Percentiles rank a stretch among this genome's conserved stretches.
These are phyloP conservation scores for Stomatorhinus walkeri DNA, from an alignment of 2,797 vertebrate genomes.

Conservation along the genomic window DNA sequence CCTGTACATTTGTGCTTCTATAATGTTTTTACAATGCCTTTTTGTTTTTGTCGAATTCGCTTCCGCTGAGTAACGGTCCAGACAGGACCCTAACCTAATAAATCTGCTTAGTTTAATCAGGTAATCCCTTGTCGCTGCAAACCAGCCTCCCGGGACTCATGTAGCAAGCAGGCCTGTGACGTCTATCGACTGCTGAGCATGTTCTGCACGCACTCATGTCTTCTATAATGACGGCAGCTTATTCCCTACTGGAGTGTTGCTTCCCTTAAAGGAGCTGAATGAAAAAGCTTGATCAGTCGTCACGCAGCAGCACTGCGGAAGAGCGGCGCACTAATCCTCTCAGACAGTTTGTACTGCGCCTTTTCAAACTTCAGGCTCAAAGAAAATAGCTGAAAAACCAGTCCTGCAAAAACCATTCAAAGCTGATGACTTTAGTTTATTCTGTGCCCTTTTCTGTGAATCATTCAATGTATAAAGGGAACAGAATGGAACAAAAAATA, in stretches of 20 bases:
- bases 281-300: neutral
- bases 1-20: neutral
- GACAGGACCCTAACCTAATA: neutral
- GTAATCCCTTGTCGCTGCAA: neutral
- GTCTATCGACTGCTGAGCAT: neutral
- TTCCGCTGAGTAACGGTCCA: neutral
- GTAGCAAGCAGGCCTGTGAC: neutral
- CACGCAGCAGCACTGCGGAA: neutral
- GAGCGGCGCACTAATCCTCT: conserved; percentile 13
- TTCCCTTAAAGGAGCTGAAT: conserved; percentile 25
- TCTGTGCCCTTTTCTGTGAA: conserved; percentile 38
- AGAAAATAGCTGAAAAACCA: conserved; percentile 28
- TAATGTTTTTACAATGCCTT: neutral
- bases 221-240: neutral
- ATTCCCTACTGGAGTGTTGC: neutral
- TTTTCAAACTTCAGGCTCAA: conserved; percentile 36
- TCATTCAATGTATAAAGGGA: conserved; percentile 45
- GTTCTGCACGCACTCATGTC: neutral
- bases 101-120: conserved; percentile 3
- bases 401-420: conserved; percentile 22
- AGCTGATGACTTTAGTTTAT: neutral
- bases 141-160: neutral
- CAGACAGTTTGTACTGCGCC: conserved; percentile 29
- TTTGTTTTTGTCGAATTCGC: neutral
- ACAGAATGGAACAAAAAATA: conserved; percentile 32